Conservation (phyloP, 1,140 invertebrate species). For the Diprion similis region DNA sequence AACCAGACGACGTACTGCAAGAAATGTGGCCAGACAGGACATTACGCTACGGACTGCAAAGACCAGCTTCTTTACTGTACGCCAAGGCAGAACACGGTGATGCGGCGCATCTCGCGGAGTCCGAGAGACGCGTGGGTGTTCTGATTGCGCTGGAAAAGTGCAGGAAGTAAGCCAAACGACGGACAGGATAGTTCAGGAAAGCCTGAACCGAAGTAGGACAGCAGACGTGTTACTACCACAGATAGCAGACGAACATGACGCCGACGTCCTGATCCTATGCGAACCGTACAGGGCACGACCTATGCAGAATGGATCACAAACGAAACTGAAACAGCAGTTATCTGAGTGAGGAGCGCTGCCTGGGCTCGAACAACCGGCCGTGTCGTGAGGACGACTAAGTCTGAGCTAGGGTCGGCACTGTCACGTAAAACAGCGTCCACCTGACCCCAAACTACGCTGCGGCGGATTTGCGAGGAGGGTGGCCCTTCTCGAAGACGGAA, state of each 20-base stretch:
- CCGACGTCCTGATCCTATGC: background rate
- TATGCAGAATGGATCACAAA: constrained; percentile 16
- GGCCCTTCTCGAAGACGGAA: too few species aligned
- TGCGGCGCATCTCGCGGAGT: background rate
- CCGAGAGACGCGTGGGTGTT: constrained; percentile 9
- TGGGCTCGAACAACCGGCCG: too few species aligned
- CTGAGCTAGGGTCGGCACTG: too few species aligned
- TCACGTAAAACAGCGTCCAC: too few species aligned
- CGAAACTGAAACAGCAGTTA: constrained; percentile 14
- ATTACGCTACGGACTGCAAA: constrained; percentile 9
- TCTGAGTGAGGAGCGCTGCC: too few species aligned
- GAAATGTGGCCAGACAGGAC: too few species aligned
- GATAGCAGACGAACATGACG: background rate
- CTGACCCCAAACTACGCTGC: too few species aligned
- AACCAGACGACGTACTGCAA: constrained; percentile 9
- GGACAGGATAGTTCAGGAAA: constrained; percentile 19
- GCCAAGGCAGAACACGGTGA: constrained; percentile 15
- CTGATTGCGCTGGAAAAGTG: constrained; percentile 17
- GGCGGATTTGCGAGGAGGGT: too few species aligned
- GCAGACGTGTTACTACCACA: background rate
- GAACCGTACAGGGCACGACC: constrained; percentile 8
- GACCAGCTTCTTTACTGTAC: background rate
- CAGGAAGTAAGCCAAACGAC: constrained; percentile 19
- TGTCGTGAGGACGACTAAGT: too few species aligned
- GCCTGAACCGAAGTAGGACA: constrained; percentile 15